phyloP scores from a whole-genome alignment of 2,797 vertebrate species.

The Crax fasciolata region DNA sequence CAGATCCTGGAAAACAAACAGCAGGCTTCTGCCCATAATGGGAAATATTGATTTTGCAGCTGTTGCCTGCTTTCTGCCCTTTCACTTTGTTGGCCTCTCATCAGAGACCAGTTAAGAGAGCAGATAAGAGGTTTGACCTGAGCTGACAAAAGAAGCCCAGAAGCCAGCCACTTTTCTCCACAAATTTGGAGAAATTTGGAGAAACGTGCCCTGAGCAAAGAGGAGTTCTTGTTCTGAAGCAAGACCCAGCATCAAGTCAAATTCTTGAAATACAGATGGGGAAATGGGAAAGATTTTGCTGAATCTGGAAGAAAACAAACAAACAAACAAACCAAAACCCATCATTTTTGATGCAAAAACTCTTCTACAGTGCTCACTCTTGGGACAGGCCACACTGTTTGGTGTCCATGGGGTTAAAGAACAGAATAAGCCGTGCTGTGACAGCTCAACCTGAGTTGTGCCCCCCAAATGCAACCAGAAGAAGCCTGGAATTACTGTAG shows the following conservation, averaged over 20 bases:
- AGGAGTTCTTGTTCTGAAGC: not conserved
- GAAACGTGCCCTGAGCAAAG: accelerated
- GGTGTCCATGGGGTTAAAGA: not conserved
- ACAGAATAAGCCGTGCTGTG: not conserved
- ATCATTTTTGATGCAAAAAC: not conserved
- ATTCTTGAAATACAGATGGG: accelerated
- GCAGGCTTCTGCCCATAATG: accelerated
- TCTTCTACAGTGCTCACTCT: not conserved
- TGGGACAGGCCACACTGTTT: accelerated
- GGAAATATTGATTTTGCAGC: conserved; percentile 20
- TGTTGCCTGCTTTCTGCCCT: conserved; percentile 15
- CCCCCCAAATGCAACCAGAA: not conserved
- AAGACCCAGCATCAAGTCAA: accelerated
- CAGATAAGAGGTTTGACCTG: not conserved
- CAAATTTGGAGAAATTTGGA: no score
- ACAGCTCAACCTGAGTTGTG: not conserved
- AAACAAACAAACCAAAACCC: no score
- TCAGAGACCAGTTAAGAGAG: not conserved
- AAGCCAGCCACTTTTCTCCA: not conserved
- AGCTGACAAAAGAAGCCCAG: not conserved
- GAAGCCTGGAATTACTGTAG: not conserved
- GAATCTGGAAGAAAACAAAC: not conserved
- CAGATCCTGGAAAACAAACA: not conserved
- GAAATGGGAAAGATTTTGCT: not conserved
- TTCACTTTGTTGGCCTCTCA: conserved; percentile 48